phyloP scores from a whole-genome alignment of 1,140 invertebrate genomes.

The Lasioglossum baleicum region DNA sequence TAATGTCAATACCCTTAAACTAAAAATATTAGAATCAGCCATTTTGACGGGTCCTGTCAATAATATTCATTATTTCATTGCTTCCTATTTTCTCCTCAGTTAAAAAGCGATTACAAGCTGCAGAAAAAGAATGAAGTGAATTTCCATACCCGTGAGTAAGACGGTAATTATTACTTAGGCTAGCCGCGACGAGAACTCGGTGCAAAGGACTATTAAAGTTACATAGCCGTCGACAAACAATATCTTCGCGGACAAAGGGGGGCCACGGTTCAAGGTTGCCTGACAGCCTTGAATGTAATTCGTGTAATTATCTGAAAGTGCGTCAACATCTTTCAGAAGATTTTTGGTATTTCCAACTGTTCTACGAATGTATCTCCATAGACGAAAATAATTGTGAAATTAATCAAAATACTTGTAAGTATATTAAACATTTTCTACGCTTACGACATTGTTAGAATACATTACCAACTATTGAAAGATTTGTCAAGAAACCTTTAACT shows the following conservation, averaged over 20 bases:
- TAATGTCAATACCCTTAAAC: too few species aligned
- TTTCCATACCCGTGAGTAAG: not conserved
- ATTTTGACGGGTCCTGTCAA: too few species aligned
- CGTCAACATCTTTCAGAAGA: constrained; percentile 30
- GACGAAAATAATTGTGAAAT: too few species aligned
- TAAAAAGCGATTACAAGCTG: not conserved
- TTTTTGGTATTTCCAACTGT: not conserved
- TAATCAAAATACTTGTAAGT: too few species aligned
- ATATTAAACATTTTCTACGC: too few species aligned
- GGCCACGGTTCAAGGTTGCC: constrained; percentile 36
- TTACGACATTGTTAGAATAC: too few species aligned
- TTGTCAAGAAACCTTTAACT: too few species aligned
- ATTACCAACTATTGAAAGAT: too few species aligned
- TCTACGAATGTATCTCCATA: too few species aligned
- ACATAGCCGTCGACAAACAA: constrained; percentile 27
- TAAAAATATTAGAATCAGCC: too few species aligned
- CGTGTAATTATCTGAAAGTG: constrained; percentile 41
- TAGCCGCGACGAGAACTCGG: constrained; percentile 2
- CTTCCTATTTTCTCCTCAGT: not conserved
- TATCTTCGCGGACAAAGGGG: constrained; percentile 20
- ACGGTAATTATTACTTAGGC: constrained; percentile 22
- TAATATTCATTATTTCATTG: not conserved
- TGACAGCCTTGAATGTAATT: constrained; percentile 40
- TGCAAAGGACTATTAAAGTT: constrained; percentile 31
- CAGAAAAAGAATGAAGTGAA: not conserved